These are phyloP conservation scores for Thymelicus acteon DNA, from an alignment of 2,888 invertebrate genomes.

Conservation along the genomic window DNA sequence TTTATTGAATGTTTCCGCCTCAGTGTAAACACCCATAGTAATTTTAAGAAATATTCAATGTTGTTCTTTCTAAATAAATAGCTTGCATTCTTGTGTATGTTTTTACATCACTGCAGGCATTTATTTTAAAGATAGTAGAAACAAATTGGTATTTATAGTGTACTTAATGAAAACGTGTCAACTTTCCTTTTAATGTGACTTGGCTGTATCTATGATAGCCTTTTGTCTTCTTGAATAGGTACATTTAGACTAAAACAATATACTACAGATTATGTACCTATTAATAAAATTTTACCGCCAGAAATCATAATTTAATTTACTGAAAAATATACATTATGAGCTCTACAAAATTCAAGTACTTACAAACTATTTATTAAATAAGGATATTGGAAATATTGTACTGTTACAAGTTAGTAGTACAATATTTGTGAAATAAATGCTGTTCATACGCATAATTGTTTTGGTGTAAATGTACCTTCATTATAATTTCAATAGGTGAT, in stretches of 20 bases:
- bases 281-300: no score
- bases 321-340: no score
- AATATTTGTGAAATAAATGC: not conserved
- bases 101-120: not conserved
- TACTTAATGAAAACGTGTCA: not conserved
- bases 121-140: conserved; percentile 39
- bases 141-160: not conserved
- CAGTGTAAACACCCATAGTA: not conserved
- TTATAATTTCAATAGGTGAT: conserved; percentile 1
- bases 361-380: not conserved
- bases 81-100: conserved; percentile 18
- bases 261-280: no score
- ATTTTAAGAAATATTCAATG: conserved; percentile 11
- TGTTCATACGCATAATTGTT: not conserved
- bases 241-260: not conserved
- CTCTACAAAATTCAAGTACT: no score
- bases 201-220: not conserved
- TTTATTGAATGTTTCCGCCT: not conserved
- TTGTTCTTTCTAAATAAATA: conserved; percentile 23
- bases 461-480: not conserved
- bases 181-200: not conserved
- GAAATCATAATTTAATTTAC: no score
- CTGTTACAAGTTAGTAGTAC: not conserved
- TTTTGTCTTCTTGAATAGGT: not conserved
- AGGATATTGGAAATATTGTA: not conserved